Conservation (phyloP, 2,797 vertebrate species). For the Gallinago stenura region DNA sequence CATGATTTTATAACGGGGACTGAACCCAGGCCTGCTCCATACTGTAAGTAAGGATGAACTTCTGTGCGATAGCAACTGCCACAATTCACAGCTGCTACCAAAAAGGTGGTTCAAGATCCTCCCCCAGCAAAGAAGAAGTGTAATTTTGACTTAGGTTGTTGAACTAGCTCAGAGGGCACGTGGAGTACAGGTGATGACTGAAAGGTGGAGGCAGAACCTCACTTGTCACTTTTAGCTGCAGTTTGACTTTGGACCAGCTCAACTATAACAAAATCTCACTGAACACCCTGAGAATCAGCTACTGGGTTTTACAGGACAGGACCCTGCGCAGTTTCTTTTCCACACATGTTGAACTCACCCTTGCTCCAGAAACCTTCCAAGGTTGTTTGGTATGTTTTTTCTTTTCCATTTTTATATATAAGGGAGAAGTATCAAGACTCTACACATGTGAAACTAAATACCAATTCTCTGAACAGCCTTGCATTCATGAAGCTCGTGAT, state of each 20-base stretch:
- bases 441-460: neutral
- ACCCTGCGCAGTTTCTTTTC: neutral
- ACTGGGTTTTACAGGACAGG: neutral
- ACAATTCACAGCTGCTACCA: neutral
- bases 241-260: neutral
- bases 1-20: neutral
- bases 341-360: neutral
- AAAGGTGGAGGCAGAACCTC: neutral
- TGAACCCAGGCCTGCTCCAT: neutral
- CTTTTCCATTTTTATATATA: neutral
- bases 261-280: neutral
- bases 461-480: neutral
- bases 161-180: neutral
- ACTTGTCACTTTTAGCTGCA: neutral
- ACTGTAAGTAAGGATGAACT: neutral
- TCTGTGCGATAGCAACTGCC: neutral
- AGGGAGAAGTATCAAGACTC: neutral
- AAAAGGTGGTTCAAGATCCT: neutral
- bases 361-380: neutral
- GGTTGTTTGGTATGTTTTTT: neutral
- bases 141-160: neutral
- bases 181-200: fast-evolving
- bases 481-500: neutral
- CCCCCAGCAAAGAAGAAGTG: neutral
- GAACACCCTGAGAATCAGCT: neutral